Base-by-base conservation (phyloP, 2,113 vertebrate species). In the Sceloporus undulatus region DNA sequence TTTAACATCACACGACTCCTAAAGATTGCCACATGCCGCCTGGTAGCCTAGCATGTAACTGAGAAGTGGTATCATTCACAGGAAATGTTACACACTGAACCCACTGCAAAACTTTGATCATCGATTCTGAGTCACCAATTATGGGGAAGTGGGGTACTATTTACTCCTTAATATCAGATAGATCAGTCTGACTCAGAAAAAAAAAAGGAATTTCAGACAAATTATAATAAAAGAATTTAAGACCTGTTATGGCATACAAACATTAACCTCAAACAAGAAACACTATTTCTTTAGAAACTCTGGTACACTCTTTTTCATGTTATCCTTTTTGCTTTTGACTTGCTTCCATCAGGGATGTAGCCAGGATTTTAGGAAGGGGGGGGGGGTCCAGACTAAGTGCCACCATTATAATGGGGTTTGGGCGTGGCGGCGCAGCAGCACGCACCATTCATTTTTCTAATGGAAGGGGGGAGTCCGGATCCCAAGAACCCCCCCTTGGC, bases 11-110 rank as follows among this genome's bases (percentile, higher is more conserved):
- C n/a, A 0, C 5, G 18, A 0, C 0, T 86, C 25, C 89, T 10
- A 59, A 52, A 71, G n/a, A 38, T 87, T 87, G 9, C 9, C 14
- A 62, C 23, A 66, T 88, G 70, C 38, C 34, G 87, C 74, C 65
- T 91, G 82, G n/a, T 73, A 9, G 34, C 16, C 25, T 87, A 23
- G 0, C 0, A 88, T 42, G 14, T 88, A 78, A 73, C 90, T 90
- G 85, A 89, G 92, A 90, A 91, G 93, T 52, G 4, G 29, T 68
- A 48, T 0, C n/a, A 48, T 91, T 92, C 34, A 34, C 40, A 23
- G 38, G 76, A 79, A 79, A 77, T n/a, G 9, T 38, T 38, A 11
- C 8, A 81, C 23, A 52, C 25, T n/a, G 29, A 48, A 79, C 5
- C 38, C 13, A 68, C 0, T 0, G 59, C 14, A 76, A 34, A 65